Evolutionary conservation across 1,140 invertebrate species (phyloP).

Genomic region (Globodera rostochiensis): DNA sequence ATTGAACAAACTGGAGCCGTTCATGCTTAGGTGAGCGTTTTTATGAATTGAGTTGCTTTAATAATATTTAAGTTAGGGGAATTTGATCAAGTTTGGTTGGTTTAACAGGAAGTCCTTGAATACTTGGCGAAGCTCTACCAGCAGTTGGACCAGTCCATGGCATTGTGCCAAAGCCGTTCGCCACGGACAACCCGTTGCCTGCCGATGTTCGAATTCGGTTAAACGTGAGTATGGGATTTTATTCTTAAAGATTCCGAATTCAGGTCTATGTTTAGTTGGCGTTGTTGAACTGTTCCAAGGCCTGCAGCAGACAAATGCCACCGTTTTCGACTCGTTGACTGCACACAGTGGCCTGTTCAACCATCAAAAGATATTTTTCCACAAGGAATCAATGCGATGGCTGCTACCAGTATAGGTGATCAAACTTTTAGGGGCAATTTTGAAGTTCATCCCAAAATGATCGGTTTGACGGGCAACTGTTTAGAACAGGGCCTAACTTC

Average conservation of each 20-base stretch:
- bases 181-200: too few species aligned
- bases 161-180: slow-evolving; percentile 38
- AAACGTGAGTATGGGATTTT: too few species aligned
- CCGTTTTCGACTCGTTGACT: slow-evolving; percentile 75
- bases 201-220: too few species aligned
- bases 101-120: slow-evolving; percentile 36
- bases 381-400: slow-evolving; percentile 77
- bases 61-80: slow-evolving; percentile 38
- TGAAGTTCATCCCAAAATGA: too few species aligned
- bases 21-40: slow-evolving; percentile 25
- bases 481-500: slow-evolving; percentile 87
- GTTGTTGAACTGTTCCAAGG: slow-evolving; percentile 89
- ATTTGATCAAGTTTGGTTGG: background rate
- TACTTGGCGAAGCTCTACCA: slow-evolving; percentile 33
- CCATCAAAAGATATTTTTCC: slow-evolving; percentile 88
- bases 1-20: slow-evolving; percentile 26
- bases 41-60: background rate
- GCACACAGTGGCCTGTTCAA: slow-evolving; percentile 74
- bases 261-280: too few species aligned
- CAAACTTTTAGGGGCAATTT: background rate
- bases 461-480: slow-evolving; percentile 13
- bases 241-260: too few species aligned
- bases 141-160: slow-evolving; percentile 30
- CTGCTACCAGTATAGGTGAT: slow-evolving; percentile 78
- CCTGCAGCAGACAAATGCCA: slow-evolving; percentile 42